Percentiles rank a stretch among this genome's conserved stretches.
Conservation (phyloP, 2,113 vertebrate genomes). For the pig (Sus scrofa) region T2T-Sscrofa CM000813.6:127597501-127598000, state of each 20-base stretch:
- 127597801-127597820: constrained; percentile 14
- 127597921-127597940: background rate
- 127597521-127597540: background rate
- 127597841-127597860: constrained; percentile 27
- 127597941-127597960: background rate
- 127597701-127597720: no score
- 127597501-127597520: background rate
- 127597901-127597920: background rate
- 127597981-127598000: background rate
- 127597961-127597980: no score
- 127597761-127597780: background rate
- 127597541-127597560: background rate
- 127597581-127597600: background rate
- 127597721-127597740: no score
- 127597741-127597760: background rate
- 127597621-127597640: background rate
- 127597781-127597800: background rate
- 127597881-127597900: constrained; percentile 24
- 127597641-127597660: background rate
- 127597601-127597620: background rate
- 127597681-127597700: no score
- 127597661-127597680: no score
- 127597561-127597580: background rate
- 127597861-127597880: background rate
- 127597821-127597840: background rate